phyloP scores from a whole-genome alignment of 2,113 vertebrate species.

The Struthio camelus region DNA sequence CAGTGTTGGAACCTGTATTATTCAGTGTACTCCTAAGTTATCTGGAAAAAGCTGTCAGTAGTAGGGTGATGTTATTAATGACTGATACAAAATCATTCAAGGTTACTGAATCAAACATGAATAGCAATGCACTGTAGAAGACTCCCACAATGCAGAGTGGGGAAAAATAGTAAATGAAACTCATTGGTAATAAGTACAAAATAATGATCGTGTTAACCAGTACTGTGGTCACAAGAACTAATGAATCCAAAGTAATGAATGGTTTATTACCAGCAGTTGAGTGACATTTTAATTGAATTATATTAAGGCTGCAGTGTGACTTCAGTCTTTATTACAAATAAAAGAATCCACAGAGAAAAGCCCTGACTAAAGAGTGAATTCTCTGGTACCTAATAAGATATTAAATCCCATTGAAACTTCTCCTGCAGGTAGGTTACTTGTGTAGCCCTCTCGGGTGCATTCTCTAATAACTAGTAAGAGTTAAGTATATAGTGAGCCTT shows the following conservation, averaged over 20 bases:
- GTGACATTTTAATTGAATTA: slow-evolving; percentile 18
- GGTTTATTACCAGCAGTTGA: not conserved
- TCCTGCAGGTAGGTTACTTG: not conserved
- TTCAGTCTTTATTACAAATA: not conserved
- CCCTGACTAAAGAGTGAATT: not conserved
- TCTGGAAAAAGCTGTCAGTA: not conserved
- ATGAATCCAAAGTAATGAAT: not conserved
- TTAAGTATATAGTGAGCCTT: not conserved
- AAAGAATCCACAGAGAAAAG: slow-evolving; percentile 24
- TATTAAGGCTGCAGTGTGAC: not conserved
- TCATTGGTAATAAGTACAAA: not conserved
- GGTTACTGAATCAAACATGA: not conserved
- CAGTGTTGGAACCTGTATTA: not conserved
- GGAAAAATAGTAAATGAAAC: not conserved
- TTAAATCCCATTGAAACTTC: not conserved
- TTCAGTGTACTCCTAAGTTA: not conserved
- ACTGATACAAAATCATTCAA: not conserved
- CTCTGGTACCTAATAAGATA: not conserved
- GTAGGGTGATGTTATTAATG: not conserved
- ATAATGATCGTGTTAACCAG: not conserved
- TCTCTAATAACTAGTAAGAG: not conserved
- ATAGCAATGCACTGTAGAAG: not conserved
- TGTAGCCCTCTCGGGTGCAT: not conserved
- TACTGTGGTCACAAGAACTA: not conserved
- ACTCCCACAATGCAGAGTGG: not conserved